Base-by-base conservation (phyloP, 2,888 invertebrate genomes). In the Pandemis heparana region DNA sequence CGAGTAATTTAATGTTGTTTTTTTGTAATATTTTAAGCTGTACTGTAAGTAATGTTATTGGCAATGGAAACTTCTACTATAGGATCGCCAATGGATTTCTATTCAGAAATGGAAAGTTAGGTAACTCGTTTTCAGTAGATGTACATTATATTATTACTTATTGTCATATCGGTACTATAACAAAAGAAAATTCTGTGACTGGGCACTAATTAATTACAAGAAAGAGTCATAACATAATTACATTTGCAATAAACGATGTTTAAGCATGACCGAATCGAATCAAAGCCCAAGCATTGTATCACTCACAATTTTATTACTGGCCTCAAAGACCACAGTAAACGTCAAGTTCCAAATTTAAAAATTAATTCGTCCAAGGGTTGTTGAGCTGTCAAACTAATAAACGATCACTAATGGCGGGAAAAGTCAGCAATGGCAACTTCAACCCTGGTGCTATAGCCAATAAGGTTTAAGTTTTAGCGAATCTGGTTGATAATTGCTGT, bases 331-430 rank as follows among this genome's bases (percentile, higher is more conserved):
- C 43, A 51, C 48, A 48, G 68, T 75, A 71, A 75, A 78, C 62
- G 75, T 68, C 75, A 74, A 62, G 32, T 75, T 75, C 67, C 74
- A 78, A 76, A 73, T 75, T 64, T 75, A 76, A 79, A 77, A 74
- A 75, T 73, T 75, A 69, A 77, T 78, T 59, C 48, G 60, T 71
- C 75, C 77, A 75, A 77, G 80, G 67, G 64, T 75, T 66, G 68
- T 71, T 76, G 64, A 71, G 71, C 75, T 67, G 71, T 71, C 71
- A 75, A 68, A 71, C 48, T 67, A 68, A 75, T 71, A 71, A 75
- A 64, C 43, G 59, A 53, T 69, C 46, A 75, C 53, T 68, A 72
- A 71, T 69, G 64, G 59, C 60, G 41, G 14, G 39, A 18, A 64
- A 53, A 53, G 8, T 14, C 2, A 12, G 8, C 12, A 62, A 48